Base-by-base conservation (phyloP, 1,140 invertebrate genomes). In the Agraylea sexmaculata region DNA sequence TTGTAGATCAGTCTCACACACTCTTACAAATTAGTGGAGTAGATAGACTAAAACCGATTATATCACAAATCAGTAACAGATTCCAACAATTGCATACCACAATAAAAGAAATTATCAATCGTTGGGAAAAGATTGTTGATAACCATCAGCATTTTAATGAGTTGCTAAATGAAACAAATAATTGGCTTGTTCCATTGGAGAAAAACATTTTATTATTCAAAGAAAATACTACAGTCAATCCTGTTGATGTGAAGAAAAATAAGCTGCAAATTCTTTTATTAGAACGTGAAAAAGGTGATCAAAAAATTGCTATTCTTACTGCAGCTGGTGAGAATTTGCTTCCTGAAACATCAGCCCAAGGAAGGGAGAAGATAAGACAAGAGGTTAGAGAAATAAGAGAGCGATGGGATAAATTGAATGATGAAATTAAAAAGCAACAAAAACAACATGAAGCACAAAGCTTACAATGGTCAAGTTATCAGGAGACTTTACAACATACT, bases 1-100 rank as follows among this genome's bases (percentile, higher is more conserved):
- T 95, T 59, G 76, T 89, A 8, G 91, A 95, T 61, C 78, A 80
- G 48, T 86, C 85, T n/a, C 87, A 94, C 56, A 75, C 75, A 17
- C 64, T 95, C 32, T 71, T 92, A 1, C 83, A 91, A 55, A 69
- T 77, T 2, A 89, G 84, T 59, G 79, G 78, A 2, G 83, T 87
- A 1, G 86, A 91, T 47, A 74, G 84, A 35, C 74, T 95, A 4
- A 89, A 90, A 57, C 84, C 85, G 5, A 65, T 90, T 37, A 81
- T 93, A 13, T 83, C 85, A 0, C 89, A 94, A 68, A 78, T 93
- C 11, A 90, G 80, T 50, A 90, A 80, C 53, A 74, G 83, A 51
- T 95, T 94, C 58, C 87, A 92, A 60, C 70, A 83, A 33, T 62
- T 95, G 17, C 78, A 80, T 50, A 71, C 79, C 11, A 64, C 87